Conservation (phyloP, 2,888 invertebrate species). For the Lithophane socia region DNA sequence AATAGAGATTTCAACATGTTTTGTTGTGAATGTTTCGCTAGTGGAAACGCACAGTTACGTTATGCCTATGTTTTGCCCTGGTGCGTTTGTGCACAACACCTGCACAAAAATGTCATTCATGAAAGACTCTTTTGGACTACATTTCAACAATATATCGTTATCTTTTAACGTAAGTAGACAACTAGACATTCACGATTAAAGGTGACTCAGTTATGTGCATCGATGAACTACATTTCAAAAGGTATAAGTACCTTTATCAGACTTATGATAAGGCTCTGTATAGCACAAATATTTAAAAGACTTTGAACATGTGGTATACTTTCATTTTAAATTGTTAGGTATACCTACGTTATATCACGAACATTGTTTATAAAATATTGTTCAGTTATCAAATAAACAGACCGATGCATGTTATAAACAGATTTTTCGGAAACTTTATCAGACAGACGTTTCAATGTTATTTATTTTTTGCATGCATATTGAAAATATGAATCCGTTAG, state of each 20-base stretch:
- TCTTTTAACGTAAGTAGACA: constrained; percentile 23
- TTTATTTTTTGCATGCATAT: constrained; percentile 9
- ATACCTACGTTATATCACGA: neutral
- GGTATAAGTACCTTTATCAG: neutral
- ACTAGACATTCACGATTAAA: constrained; percentile 9
- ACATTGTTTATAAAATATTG: constrained; percentile 16
- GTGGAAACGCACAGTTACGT: too few species aligned
- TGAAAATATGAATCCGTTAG: neutral
- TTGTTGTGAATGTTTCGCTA: too few species aligned
- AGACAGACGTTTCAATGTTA: constrained; percentile 3
- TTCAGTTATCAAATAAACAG: constrained; percentile 19
- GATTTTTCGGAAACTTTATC: neutral
- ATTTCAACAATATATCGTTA: constrained; percentile 16
- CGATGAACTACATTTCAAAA: constrained; percentile 23
- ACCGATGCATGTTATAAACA: constrained; percentile 2
- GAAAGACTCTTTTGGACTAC: neutral
- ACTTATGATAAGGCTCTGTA: constrained; percentile 7
- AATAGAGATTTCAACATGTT: too few species aligned
- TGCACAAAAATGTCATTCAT: neutral
- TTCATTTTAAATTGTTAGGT: neutral
- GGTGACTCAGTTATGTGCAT: constrained; percentile 10
- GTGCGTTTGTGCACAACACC: constrained; percentile 1
- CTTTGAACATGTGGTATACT: neutral
- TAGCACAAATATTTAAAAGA: neutral
- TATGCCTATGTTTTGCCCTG: neutral